Percentiles rank a stretch among this genome's conserved stretches.
phyloP scores from a whole-genome alignment of 1,140 invertebrate genomes.

The Chrysopa pallens region DNA sequence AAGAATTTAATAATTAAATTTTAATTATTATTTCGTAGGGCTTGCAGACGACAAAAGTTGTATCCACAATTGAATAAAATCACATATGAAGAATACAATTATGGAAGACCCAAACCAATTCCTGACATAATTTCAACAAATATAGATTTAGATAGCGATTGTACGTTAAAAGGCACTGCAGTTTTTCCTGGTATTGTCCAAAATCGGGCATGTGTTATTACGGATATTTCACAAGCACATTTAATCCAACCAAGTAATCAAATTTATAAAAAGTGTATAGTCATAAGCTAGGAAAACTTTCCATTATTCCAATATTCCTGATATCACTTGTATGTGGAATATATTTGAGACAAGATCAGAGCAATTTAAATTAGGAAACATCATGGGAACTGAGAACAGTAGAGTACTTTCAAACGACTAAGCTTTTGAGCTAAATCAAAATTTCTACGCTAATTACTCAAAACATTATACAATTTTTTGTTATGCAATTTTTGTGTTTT shows the following conservation, averaged over 20 bases:
- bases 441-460: too few relatives aligned
- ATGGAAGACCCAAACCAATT: conserved; percentile 34
- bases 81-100: conserved; percentile 42
- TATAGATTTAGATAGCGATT: conserved; percentile 10
- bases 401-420: too few relatives aligned
- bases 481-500: too few relatives aligned
- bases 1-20: not conserved
- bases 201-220: conserved; percentile 51
- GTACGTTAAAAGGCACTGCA: conserved; percentile 39
- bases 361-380: too few relatives aligned
- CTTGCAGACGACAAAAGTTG: conserved; percentile 37
- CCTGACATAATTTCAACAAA: conserved; percentile 5
- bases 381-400: too few relatives aligned
- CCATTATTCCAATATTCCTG: too few relatives aligned
- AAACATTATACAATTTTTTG: too few relatives aligned
- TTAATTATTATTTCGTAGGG: conserved; percentile 28
- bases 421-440: too few relatives aligned
- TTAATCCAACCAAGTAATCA: conserved; percentile 13
- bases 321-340: too few relatives aligned
- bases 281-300: too few relatives aligned
- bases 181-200: conserved; percentile 46
- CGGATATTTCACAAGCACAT: conserved; percentile 22
- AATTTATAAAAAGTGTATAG: not conserved
- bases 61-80: conserved; percentile 33
- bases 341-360: too few relatives aligned